Base-by-base conservation (phyloP, 2,113 vertebrate species). In the Chloroceryle aenea region DNA sequence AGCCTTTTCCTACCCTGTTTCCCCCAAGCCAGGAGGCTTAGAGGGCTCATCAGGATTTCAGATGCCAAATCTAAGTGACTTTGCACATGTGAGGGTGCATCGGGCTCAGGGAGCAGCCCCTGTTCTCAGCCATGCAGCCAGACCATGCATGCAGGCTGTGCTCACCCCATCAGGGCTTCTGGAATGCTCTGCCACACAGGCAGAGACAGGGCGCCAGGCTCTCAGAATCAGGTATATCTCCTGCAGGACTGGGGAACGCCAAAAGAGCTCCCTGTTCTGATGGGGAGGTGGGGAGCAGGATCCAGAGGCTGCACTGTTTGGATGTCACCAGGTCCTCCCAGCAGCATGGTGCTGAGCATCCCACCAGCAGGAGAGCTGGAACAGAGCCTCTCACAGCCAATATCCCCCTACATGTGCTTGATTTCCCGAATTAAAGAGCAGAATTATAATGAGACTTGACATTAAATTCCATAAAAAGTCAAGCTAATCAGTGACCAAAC, bases 401-500 rank as follows among this genome's bases (percentile, higher is more conserved):
- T 75, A 91, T 27, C 45, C 67, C 47, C 78, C 58, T 27, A 5
- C 71, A 53, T 5, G 4, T 23, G 27, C 76, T 68, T 72, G 59
- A 55, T 66, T 95, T 94, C 80, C 79, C 59, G 82, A 93, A 97
- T 95, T 90, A 92, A 93, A 94, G 68, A 87, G 45, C 75, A 92
- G 83, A 94, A 73, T 81, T 75, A 58, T 94, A 92, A 94, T 81
- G 74, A 78, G 84, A 75, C 40, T 95, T 91, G 72, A 92, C 30
- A 20, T 90, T 96, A 91, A 92, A 95, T 96, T 97, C 94, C 72
- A 62, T 29, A 92, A 96, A 95, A 97, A 97, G 94, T 94, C 94
- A 97, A 96, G 79, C 89, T 95, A 95, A 97, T 96, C 89, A 96
- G 91, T 73, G 95, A 86, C 89, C 90, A 92, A 97, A 97, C 93